Base-by-base conservation (phyloP, 2,888 invertebrate genomes). In the Andrena flavipes region DNA sequence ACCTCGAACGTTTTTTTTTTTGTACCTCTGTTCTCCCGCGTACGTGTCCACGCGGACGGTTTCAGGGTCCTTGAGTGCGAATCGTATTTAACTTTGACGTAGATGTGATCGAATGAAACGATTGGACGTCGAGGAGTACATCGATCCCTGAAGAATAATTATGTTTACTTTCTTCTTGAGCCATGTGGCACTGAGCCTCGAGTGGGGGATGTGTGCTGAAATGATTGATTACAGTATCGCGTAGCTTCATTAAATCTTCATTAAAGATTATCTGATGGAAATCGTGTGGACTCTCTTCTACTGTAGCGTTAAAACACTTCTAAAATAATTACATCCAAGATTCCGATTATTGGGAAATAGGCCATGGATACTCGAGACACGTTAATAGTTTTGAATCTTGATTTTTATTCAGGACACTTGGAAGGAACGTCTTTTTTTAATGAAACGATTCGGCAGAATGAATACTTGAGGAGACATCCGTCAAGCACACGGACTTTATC, bases 1-100 rank as follows among this genome's bases (percentile, higher is more conserved):
- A 72, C 82, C 76, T 82, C 67, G 83, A 78, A 6, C 49, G 29
- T 64, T 65, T 60, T n/a, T n/a, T n/a, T n/a, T 60, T n/a, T n/a
- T 13, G 1, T 1, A 48, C 67, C 4, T 51, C 26, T 68, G 56
- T 30, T 26, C 35, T n/a, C 62, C 23, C 23, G 23, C 3, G 10
- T 56, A 7, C 16, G 23, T 8, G 30, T 20, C 16, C n/a, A 16
- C 20, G 29, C 7, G 10, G 20, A 51, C 20, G 33, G 59, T 65
- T 65, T 51, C n/a, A 60, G n/a, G 59, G 30, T 29, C n/a, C 54
- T 59, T 7, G 29, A n/a, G 42, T 26, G 13, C 2, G 26, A 62
- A 48, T 10, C 5, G 4, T 49, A 26, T 26, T 8, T 16, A 23
- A 51, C 26, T 51, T 51, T 13, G 62, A n/a, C 48, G 20, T 5